These are phyloP conservation scores for Ailurus styani DNA, from an alignment of 2,113 vertebrate species.

Conservation along the genomic window DNA sequence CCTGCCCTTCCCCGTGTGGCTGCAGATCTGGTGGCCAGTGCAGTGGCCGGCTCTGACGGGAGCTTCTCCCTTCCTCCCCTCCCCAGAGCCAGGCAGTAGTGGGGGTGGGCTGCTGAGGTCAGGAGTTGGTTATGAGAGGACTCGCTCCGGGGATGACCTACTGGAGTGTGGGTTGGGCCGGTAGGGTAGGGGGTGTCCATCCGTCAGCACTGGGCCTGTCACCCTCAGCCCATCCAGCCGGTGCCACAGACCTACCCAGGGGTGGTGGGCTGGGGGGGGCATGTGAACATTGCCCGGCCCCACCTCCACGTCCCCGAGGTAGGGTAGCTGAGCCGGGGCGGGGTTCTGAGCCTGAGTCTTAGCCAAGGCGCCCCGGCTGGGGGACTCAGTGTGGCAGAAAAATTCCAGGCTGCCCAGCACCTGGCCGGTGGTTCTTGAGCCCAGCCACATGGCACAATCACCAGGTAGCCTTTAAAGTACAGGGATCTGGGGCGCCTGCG, in stretches of 20 bases:
- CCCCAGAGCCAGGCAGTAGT: neutral
- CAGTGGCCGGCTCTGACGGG: fast-evolving
- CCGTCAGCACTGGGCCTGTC: neutral
- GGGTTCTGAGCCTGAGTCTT: neutral
- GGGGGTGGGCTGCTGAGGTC: neutral
- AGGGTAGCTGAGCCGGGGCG: neutral
- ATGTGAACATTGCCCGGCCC: neutral
- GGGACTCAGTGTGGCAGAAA: neutral
- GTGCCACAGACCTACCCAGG: neutral
- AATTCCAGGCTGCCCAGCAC: neutral
- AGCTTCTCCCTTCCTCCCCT: neutral
- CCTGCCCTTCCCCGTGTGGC: fast-evolving
- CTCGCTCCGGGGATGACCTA: neutral
- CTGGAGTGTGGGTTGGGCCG: neutral
- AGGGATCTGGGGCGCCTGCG: too few relatives aligned
- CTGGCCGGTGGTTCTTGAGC: neutral
- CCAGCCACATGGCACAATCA: neutral
- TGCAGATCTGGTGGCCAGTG: neutral
- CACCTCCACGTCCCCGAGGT: neutral
- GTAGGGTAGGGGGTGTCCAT: neutral
- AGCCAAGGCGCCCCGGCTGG: neutral
- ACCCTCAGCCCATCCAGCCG: neutral
- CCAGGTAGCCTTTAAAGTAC: neutral
- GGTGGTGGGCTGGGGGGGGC: neutral
- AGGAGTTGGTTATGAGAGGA: neutral